Evolutionary conservation across 2,797 vertebrate species (phyloP), one percentile per base, ranked within the genome.

Genomic region (Cercopithecus diana): DNA sequence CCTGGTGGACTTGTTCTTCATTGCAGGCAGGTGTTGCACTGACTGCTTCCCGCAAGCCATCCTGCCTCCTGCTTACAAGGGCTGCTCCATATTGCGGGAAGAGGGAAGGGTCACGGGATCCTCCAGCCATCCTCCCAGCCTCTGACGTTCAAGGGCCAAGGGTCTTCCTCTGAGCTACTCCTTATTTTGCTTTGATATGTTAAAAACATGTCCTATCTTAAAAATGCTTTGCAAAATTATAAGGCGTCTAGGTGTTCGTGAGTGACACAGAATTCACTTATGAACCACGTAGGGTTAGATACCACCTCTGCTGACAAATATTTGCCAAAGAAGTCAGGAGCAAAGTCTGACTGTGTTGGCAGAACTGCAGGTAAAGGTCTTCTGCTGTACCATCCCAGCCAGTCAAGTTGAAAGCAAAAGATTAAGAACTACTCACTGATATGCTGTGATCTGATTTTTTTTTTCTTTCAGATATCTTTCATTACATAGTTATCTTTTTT

Each of bases 1-100:
- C 97, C 98, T 98, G 86, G 98, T 98, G 98, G 98, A 95, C 6
- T 1, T 94, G 0, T 4, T 87, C 10, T 88, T 77, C 90, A 76
- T 61, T 83, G 86, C 80, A 90, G 85, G 50, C 79, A 1, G 43
- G 7, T 48, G 67, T 76, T 64, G 20, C 14, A 0, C 7, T 19
- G 50, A 28, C 13, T 13, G 20, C 79, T 52, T 80, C 77, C 20
- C 12, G 4, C 20, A 39, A 41, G 70, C 4, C n/a, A 1, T 57
- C 24, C 50, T 20, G 10, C n/a, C 39, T 58, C 14, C 61, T 24
- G 45, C 82, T 80, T 48, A 2, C 22, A 3, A 9, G 45, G 43
- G 14, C 76, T 75, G 73, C 14, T 30, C 70, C 2, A 1, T 2
- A 5, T 28, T 30, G 22, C 9, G 28, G 15, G 9, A 39, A 52